Base-by-base conservation (phyloP, 1,140 invertebrate species). In the Centruroides sculpturatus region DNA sequence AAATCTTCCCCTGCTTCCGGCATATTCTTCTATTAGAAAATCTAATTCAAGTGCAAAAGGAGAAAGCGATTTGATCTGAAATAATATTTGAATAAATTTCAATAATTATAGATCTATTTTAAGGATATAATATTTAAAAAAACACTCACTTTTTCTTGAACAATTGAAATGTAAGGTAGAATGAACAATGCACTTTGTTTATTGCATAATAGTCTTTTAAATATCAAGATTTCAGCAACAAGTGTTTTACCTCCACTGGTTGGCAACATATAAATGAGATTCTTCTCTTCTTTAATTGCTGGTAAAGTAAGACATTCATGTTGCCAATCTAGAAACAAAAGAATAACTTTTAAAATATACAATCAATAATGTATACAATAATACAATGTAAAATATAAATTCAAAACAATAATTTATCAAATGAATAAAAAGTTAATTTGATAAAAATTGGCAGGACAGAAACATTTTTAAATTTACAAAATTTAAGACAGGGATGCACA, bases 191-290 rank as follows among this genome's bases (percentile, higher is more conserved):
- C 87, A 82, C 95, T 89, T 67, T 82, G 84, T 67, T 86, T 83
- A 50, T 83, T 77, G 66, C 84, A 83, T 23, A 94, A 69, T 3
- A 97, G 71, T 77, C 95, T 88, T 60, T 82, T 78, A 1, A 97
- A 72, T 76, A 97, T 94, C 46, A 98, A 76, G 63, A 98, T 85
- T 78, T 98, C 95, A 35, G 94, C 92, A 7, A 98, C 91, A 36
- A 98, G 74, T 10, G 95, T 98, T 82, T 95, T 95, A 3, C 92
- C 92, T 10, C 91, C 90, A 72, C 90, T 92, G n/a, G 92, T 94
- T 35, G 94, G 93, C 13, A 97, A 71, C 6, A 88, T 87, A 73
- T 96, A 92, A 63, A 98, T 85, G 11, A 97, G 77, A 77, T 98
- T 98, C 65, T 76, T 79, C 51, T 82, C 79, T 4, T 81, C 72